Percentiles rank a stretch among this genome's conserved stretches.
Conservation (phyloP, 2,888 invertebrate genomes). For the Eristalis tenax region DNA sequence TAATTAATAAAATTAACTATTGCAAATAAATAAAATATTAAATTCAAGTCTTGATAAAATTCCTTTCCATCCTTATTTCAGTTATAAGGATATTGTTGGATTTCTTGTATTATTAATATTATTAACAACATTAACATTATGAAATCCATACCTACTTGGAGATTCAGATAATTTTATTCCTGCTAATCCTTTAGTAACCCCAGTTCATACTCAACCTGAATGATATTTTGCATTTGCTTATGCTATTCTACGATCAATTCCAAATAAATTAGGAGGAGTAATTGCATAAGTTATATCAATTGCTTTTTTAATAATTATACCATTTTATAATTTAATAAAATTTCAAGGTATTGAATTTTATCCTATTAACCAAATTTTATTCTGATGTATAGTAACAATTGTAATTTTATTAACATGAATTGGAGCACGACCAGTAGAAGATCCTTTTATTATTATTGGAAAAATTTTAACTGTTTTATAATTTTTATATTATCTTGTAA, state of each 20-base stretch:
- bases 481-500: conserved; percentile 84
- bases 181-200: conserved; percentile 76
- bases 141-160: conserved; percentile 84
- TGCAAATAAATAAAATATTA: too few relatives aligned
- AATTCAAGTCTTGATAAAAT: conserved; percentile 87
- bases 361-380: conserved; percentile 84
- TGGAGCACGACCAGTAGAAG: conserved; percentile 87
- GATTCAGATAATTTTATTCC: conserved; percentile 89
- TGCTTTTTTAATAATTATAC: conserved; percentile 85
- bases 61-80: conserved; percentile 86
- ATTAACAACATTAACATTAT: conserved; percentile 83
- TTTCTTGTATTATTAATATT: conserved; percentile 83
- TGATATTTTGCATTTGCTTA: too few relatives aligned
- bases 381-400: conserved; percentile 83
- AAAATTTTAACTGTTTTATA: conserved; percentile 85
- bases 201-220: too few relatives aligned
- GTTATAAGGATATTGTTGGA: conserved; percentile 85
- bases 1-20: too few relatives aligned
- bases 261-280: conserved; percentile 90
- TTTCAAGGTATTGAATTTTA: conserved; percentile 85
- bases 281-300: conserved; percentile 83
- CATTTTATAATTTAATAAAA: conserved; percentile 83
- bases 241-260: too few relatives aligned
- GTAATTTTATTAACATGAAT: conserved; percentile 87
- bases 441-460: conserved; percentile 84